A percentile compares a stretch with the other conserved stretches of the same genome.
Evolutionary conservation across 1,140 invertebrate species (phyloP).

Genomic region (Sweltsa coloradensis): DNA sequence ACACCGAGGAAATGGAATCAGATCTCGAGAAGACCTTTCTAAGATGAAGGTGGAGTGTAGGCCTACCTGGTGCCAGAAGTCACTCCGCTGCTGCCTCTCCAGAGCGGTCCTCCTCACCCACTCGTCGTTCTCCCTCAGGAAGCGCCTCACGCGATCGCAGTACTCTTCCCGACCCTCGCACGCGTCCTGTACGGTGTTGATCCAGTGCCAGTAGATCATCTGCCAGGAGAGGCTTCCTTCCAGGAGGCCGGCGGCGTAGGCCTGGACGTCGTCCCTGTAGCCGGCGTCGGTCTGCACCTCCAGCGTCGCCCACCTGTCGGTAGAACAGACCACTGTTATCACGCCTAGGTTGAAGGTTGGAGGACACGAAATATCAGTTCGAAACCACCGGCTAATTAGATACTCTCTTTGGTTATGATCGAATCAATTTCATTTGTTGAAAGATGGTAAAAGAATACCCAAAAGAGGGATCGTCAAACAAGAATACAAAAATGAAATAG

Average conservation of each 20-base stretch:
- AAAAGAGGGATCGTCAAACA: too few relatives aligned
- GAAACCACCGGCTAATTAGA: too few relatives aligned
- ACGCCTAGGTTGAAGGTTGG: too few relatives aligned
- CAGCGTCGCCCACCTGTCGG: slow-evolving; percentile 35
- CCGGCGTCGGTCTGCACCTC: slow-evolving; percentile 28
- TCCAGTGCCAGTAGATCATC: slow-evolving; percentile 67
- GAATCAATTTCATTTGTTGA: too few relatives aligned
- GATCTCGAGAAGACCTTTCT: too few relatives aligned
- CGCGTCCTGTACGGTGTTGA: slow-evolving; percentile 57
- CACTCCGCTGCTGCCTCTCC: slow-evolving; percentile 34
- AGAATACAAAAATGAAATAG: too few relatives aligned
- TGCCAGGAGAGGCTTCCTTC: slow-evolving; percentile 74
- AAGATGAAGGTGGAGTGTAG: too few relatives aligned
- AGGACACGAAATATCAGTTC: too few relatives aligned
- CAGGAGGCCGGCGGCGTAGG: slow-evolving; percentile 77
- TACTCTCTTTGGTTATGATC: too few relatives aligned
- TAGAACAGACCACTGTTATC: too few relatives aligned
- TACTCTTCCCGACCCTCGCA: slow-evolving; percentile 54
- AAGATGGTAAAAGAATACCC: too few relatives aligned
- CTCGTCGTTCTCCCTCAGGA: slow-evolving; percentile 48
- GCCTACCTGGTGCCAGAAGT: slow-evolving; percentile 74
- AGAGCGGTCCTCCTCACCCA: slow-evolving; percentile 45
- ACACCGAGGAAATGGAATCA: too few relatives aligned
- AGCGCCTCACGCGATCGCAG: slow-evolving; percentile 52
- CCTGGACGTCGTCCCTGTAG: slow-evolving; percentile 40